Evolutionary conservation across 2,113 vertebrate genomes (phyloP).

Genomic region (Dipodomys stephensi): DNA sequence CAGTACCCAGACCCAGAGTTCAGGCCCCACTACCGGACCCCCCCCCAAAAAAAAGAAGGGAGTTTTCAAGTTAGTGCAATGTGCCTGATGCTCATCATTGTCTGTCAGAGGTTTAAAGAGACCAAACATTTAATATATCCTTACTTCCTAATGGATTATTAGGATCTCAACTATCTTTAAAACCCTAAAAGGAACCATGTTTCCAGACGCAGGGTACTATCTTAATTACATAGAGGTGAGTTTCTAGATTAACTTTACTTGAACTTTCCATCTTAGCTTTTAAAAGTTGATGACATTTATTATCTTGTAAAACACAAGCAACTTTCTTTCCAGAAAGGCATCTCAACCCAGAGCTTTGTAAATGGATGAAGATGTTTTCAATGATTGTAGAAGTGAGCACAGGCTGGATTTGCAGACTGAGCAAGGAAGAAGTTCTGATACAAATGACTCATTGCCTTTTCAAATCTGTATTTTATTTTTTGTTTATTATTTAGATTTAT

Average conservation of each 20-base stretch:
- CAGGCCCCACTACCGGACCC: no score
- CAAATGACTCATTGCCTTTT: constrained; percentile 43
- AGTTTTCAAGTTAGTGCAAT: neutral
- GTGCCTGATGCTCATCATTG: neutral
- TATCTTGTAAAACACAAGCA: constrained; percentile 59
- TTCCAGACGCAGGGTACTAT: neutral
- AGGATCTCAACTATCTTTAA: constrained; percentile 33
- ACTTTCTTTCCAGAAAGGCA: constrained; percentile 42
- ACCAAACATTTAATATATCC: neutral
- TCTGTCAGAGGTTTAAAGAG: neutral
- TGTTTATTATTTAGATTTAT: neutral
- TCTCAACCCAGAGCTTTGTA: neutral
- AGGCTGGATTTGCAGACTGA: neutral
- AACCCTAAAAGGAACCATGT: neutral
- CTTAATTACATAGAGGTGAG: neutral
- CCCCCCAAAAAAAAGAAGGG: neutral
- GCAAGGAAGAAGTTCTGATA: constrained; percentile 43
- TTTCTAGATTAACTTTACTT: constrained; percentile 46
- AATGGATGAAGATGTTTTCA: neutral
- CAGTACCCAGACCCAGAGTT: no score
- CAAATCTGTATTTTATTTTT: neutral
- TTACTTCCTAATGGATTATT: neutral
- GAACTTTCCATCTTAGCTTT: constrained; percentile 40
- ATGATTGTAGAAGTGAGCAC: neutral
- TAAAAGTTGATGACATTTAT: constrained; percentile 21